A percentile compares a stretch with the other conserved stretches of the same genome.
phyloP scores from a whole-genome alignment of 1,140 invertebrate genomes.

The Saccostrea glomerata region DNA sequence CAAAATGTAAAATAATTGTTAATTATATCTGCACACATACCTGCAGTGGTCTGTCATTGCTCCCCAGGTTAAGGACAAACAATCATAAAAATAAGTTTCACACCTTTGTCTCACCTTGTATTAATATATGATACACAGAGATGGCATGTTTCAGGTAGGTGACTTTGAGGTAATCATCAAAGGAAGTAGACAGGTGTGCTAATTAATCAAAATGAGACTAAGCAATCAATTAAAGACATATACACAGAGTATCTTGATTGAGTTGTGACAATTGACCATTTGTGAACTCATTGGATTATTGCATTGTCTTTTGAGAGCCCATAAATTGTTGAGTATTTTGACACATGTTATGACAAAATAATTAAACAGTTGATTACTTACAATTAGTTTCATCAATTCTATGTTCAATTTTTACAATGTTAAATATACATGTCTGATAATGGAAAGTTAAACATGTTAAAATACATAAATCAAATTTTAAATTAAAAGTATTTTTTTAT shows the following conservation, averaged over 20 bases:
- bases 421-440: no score
- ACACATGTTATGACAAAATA: not conserved
- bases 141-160: not conserved
- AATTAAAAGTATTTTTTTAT: no score
- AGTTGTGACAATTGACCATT: conserved; percentile 5
- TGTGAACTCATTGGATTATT: not conserved
- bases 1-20: not conserved
- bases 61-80: not conserved
- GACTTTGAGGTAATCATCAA: not conserved
- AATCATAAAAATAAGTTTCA: not conserved
- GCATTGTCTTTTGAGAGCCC: not conserved
- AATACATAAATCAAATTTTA: no score
- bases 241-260: not conserved
- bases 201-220: not conserved
- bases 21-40: not conserved
- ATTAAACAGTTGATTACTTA: no score
- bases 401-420: no score
- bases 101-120: not conserved
- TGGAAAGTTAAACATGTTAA: no score
- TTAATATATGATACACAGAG: not conserved
- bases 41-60: not conserved
- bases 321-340: not conserved
- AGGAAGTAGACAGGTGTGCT: not conserved
- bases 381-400: no score
- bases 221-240: not conserved